Evolutionary conservation across 2,797 vertebrate species (phyloP).

Genomic region (Manis pentadactyla): DNA sequence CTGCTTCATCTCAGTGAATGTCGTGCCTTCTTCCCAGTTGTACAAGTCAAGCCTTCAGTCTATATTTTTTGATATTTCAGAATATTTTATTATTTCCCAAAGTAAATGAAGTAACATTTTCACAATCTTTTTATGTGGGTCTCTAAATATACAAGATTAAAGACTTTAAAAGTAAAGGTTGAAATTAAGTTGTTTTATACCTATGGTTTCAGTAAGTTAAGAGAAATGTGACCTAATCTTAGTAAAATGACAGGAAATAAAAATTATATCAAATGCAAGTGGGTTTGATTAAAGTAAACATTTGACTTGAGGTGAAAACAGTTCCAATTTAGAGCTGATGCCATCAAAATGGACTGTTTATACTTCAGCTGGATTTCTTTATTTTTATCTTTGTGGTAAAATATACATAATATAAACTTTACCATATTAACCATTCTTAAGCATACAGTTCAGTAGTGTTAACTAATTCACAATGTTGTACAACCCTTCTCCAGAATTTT

Average conservation of each 20-base stretch:
- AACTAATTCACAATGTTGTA: slow-evolving; percentile 19
- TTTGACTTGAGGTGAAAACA: slow-evolving; percentile 37
- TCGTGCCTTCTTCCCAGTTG: not conserved
- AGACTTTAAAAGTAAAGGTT: slow-evolving; percentile 7
- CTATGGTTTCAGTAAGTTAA: slow-evolving; percentile 43
- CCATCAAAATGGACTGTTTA: not conserved
- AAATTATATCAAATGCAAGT: slow-evolving; percentile 9
- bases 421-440: not conserved
- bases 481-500: not conserved
- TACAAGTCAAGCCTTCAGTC: not conserved
- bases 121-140: not conserved
- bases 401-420: not conserved
- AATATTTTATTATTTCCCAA: slow-evolving; percentile 42
- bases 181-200: slow-evolving; percentile 44
- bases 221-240: not conserved
- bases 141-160: not conserved
- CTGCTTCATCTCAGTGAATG: not conserved
- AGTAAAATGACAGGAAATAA: slow-evolving; percentile 10
- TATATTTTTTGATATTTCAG: not conserved
- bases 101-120: slow-evolving; percentile 54
- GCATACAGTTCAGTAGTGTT: not conserved
- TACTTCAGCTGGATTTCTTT: not conserved
- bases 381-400: slow-evolving; percentile 44
- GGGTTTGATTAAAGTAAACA: slow-evolving; percentile 29
- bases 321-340: slow-evolving; percentile 3